A percentile compares a stretch with the other conserved stretches of the same genome.
These are phyloP conservation scores for Discoglossus pictus DNA, from an alignment of 2,797 vertebrate species.

Conservation along the genomic window DNA sequence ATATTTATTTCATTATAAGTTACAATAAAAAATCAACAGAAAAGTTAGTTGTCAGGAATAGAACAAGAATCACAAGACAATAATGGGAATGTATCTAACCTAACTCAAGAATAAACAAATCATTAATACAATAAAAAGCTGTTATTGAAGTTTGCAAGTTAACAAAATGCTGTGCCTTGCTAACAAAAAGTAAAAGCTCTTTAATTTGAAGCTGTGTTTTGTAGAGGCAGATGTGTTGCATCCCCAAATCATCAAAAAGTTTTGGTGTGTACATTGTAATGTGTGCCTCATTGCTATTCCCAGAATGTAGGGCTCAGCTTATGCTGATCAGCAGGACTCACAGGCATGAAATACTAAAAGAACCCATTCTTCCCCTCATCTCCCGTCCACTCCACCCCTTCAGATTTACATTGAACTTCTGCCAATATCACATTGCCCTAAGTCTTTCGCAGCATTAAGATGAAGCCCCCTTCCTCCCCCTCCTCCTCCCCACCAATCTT, in stretches of 20 bases:
- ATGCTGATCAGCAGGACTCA: constrained; percentile 77
- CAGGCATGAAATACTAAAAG: constrained; percentile 74
- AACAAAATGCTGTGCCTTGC: constrained; percentile 68
- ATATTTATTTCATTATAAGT: too few species aligned
- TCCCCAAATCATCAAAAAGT: constrained; percentile 72
- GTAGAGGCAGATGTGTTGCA: constrained; percentile 68
- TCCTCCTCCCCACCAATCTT: constrained; percentile 23
- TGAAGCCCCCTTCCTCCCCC: constrained; percentile 62
- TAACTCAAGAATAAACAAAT: constrained; percentile 63
- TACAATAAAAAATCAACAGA: too few species aligned
- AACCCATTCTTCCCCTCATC: constrained; percentile 73
- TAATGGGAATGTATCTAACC: too few species aligned
- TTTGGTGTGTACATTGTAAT: constrained; percentile 72
- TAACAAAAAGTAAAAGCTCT: constrained; percentile 68
- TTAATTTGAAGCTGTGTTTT: constrained; percentile 72
- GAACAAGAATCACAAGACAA: too few species aligned
- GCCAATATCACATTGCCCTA: constrained; percentile 74
- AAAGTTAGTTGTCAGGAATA: too few species aligned
- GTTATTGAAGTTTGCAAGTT: constrained; percentile 70
- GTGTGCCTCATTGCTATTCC: constrained; percentile 81
- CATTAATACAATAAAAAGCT: constrained; percentile 66
- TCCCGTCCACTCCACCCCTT: constrained; percentile 61
- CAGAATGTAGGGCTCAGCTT: constrained; percentile 72
- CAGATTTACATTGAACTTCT: constrained; percentile 79
- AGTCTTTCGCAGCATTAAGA: constrained; percentile 76